Conservation (phyloP, 2,113 vertebrate species). For the Hoplias malabaricus region DNA sequence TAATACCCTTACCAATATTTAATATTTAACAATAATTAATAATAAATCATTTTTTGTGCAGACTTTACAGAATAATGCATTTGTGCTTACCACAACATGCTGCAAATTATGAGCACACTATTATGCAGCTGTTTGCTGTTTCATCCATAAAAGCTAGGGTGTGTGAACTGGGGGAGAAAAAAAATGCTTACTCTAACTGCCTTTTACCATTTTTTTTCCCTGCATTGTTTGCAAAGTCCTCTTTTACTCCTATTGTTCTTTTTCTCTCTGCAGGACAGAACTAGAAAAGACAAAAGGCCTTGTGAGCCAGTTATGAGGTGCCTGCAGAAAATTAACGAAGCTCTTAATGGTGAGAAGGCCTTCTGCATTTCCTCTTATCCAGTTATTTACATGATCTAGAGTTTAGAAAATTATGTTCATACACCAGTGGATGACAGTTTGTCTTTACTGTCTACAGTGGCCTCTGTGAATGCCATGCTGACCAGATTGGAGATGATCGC, state of each 20-base stretch:
- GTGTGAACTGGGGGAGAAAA: too few species aligned
- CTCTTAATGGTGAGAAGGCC: slow-evolving; percentile 70
- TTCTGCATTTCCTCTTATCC: background rate
- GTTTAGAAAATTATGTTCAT: too few species aligned
- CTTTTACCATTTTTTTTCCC: background rate
- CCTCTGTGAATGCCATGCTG: slow-evolving; percentile 68
- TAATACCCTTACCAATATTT: too few species aligned
- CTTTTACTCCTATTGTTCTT: background rate
- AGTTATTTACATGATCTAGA: too few species aligned
- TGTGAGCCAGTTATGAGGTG: slow-evolving; percentile 64
- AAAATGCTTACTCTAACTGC: background rate
- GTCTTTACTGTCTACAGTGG: slow-evolving; percentile 65
- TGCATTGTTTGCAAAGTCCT: background rate
- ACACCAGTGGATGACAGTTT: too few species aligned
- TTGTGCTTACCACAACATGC: too few species aligned
- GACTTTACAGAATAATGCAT: too few species aligned
- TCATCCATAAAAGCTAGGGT: too few species aligned
- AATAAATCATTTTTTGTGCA: too few species aligned
- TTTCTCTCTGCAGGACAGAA: slow-evolving; percentile 60
- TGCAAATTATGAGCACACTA: too few species aligned
- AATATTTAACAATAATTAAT: too few species aligned
- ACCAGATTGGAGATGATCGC: slow-evolving; percentile 76
- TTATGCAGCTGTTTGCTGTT: too few species aligned
- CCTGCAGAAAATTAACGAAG: slow-evolving; percentile 76
- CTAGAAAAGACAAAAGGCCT: slow-evolving; percentile 56